Evolutionary conservation across 1,140 invertebrate genomes (phyloP), one percentile per base, ranked within the genome.

Genomic region (Drosophila serrata): DNA sequence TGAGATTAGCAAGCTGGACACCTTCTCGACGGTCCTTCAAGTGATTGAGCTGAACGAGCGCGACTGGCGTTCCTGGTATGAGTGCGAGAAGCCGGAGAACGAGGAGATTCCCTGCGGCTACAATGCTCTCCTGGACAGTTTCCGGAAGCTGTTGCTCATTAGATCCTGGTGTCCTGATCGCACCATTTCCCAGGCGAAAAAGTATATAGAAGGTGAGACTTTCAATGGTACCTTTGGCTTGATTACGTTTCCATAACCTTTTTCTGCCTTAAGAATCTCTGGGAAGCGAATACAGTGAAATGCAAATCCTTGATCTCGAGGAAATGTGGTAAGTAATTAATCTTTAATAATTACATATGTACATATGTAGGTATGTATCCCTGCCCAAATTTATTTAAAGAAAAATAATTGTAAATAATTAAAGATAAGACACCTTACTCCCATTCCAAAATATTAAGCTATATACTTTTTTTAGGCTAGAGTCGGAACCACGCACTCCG

Each of bases 91-190:
- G 85, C 98, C 98, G 0, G 98, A 99, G 93, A 96, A 97, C 90
- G 97, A 98, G 86, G 95, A 96, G 37, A 95, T 99, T 64, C 98
- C 98, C 0, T 98, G 98, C 92, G 97, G 97, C 0, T 99, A 98
- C 92, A 96, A 98, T 63, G 96, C 96, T 72, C 95, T 95, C 29
- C 93, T 99, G 8, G 98, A 99, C 92, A 96, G 97, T 0, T 99
- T 99, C 91, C 93, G 97, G 15, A 98, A 98, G 91, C 93, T 99
- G 24, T 93, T 99, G 12, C 93, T 99, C 1, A 97, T 99, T 55
- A 94, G 98, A 53, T 98, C 97, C 0, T 99, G 98, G 98, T 98
- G 98, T 93, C 98, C 98, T 0, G 98, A 99, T 92, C 94, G 98
- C 77, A 99, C 98, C 6, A 94, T 99, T n/a, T 97, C 97, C 0